Percentiles rank a stretch among this genome's conserved stretches.
Conservation (phyloP, 2,797 vertebrate species). For the Alectoris magna region DNA sequence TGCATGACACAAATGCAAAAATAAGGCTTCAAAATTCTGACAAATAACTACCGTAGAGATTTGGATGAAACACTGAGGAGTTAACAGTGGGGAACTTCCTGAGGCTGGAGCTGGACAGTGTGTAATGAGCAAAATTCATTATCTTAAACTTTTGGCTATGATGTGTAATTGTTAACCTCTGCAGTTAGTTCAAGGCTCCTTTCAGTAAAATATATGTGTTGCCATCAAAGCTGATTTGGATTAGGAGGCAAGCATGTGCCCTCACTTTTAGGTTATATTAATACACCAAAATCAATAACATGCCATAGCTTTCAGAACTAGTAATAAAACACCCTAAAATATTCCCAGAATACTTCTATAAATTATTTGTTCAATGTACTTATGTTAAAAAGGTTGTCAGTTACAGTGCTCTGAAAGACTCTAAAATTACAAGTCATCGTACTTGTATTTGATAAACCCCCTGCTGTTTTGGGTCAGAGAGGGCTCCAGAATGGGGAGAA, state of each 20-base stretch:
- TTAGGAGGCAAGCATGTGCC: constrained; percentile 73
- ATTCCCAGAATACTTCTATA: constrained; percentile 85
- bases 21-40: constrained; percentile 38
- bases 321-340: constrained; percentile 85
- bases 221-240: constrained; percentile 79
- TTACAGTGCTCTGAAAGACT: constrained; percentile 80
- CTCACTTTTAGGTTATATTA: constrained; percentile 81
- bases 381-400: constrained; percentile 86
- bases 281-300: constrained; percentile 82
- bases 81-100: constrained; percentile 10
- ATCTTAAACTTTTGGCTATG: constrained; percentile 75
- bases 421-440: constrained; percentile 79
- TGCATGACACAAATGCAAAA: constrained; percentile 9
- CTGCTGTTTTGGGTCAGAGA: constrained; percentile 77
- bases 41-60: constrained; percentile 21
- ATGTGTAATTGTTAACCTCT: constrained; percentile 81
- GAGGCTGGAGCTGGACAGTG: constrained; percentile 32
- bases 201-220: constrained; percentile 76
- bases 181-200: constrained; percentile 70
- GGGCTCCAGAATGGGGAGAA: constrained; percentile 58
- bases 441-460: constrained; percentile 83
- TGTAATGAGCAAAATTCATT: constrained; percentile 74
- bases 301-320: constrained; percentile 81
- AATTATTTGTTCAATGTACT: constrained; percentile 85
- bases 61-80: background rate